Conservation (phyloP, 2,797 vertebrate species). For the Propithecus perrieri region DNA sequence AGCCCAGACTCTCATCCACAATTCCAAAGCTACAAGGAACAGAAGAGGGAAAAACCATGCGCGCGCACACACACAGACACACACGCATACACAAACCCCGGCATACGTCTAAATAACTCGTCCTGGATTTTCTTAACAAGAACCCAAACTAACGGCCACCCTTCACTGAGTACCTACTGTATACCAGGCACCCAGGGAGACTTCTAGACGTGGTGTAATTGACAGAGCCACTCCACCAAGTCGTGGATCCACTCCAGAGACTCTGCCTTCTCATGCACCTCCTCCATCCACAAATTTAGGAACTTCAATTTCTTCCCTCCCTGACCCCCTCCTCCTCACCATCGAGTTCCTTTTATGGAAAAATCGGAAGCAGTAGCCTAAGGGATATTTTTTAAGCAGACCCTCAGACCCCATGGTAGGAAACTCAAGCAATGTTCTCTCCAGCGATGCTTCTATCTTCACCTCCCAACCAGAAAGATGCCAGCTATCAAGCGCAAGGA, state of each 20-base stretch:
- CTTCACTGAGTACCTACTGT: not conserved
- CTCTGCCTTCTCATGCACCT: not conserved
- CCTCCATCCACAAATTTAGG: fast-evolving
- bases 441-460: not conserved
- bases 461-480: not conserved
- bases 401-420: not conserved
- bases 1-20: not conserved
- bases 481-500: not conserved
- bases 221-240: not conserved
- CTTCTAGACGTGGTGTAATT: fast-evolving
- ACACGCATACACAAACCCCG: not conserved
- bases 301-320: not conserved
- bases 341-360: not conserved
- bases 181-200: not conserved
- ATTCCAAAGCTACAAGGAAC: not conserved
- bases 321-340: not conserved
- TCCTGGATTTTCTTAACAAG: not conserved
- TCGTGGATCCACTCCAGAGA: not conserved
- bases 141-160: not conserved
- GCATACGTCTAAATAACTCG: not conserved
- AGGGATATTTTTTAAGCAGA: not conserved
- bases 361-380: constrained; percentile 15
- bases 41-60: not conserved
- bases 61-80: fast-evolving
- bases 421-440: not conserved